phyloP scores from a whole-genome alignment of 1,140 invertebrate genomes.

The Doryteuthis pealeii region DNA sequence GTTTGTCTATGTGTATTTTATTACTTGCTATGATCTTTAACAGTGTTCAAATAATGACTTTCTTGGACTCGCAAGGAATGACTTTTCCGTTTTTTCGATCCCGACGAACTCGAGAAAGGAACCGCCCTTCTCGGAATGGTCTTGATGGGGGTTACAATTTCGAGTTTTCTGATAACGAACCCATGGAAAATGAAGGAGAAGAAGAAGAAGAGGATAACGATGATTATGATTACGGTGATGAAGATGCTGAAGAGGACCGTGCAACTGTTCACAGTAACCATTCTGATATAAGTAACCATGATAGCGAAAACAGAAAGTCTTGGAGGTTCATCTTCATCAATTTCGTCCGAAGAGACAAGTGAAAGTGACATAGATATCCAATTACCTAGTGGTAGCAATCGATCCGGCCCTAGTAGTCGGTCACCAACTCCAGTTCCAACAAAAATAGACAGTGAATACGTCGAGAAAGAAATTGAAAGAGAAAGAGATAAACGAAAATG shows the following conservation, averaged over 20 bases:
- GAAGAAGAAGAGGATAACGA: constrained; percentile 33
- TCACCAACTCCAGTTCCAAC: constrained; percentile 37
- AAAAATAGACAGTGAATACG: constrained; percentile 32
- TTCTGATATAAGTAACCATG: background rate
- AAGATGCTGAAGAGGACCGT: constrained; percentile 17
- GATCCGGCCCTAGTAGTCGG: constrained; percentile 27
- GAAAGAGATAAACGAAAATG: constrained; percentile 59
- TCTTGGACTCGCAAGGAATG: constrained; percentile 14
- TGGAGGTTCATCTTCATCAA: constrained; percentile 28
- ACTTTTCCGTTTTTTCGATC: constrained; percentile 16
- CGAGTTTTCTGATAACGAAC: constrained; percentile 27
- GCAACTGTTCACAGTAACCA: constrained; percentile 18
- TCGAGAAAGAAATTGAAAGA: constrained; percentile 49
- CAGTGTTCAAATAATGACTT: constrained; percentile 16
- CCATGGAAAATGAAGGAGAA: constrained; percentile 3
- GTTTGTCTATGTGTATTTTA: constrained; percentile 23
- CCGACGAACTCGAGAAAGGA: background rate
- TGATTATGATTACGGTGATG: too few species aligned
- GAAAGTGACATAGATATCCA: constrained; percentile 47
- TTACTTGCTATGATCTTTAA: constrained; percentile 21
- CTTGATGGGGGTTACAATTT: constrained; percentile 29
- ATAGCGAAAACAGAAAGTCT: constrained; percentile 30
- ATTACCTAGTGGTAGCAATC: constrained; percentile 28
- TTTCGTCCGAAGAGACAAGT: constrained; percentile 28
- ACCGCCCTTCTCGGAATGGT: constrained; percentile 9